These are phyloP conservation scores for Lates japonicus DNA, from an alignment of 2,797 vertebrate species.

Conservation along the genomic window DNA sequence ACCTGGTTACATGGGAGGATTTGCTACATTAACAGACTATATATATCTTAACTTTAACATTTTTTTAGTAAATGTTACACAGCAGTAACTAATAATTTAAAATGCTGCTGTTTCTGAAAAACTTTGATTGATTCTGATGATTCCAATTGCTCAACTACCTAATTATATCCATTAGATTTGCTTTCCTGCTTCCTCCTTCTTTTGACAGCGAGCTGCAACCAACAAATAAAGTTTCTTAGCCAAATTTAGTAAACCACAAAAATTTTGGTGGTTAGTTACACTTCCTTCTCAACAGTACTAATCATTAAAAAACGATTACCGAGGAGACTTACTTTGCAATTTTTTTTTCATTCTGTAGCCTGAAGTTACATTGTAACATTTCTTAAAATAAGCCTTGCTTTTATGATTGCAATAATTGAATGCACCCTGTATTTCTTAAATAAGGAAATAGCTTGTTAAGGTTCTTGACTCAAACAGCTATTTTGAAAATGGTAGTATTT, in stretches of 20 bases:
- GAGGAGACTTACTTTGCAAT: slow-evolving; percentile 13
- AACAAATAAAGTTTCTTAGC: not conserved
- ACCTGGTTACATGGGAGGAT: slow-evolving; percentile 32
- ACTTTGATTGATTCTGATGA: not conserved
- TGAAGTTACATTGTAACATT: slow-evolving; percentile 17
- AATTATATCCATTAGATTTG: too few relatives aligned
- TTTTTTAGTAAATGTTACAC: not conserved
- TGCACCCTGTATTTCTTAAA: not conserved
- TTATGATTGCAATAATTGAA: slow-evolving; percentile 40
- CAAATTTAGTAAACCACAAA: not conserved
- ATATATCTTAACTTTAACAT: not conserved
- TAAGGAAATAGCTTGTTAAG: slow-evolving; percentile 1
- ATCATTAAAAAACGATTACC: slow-evolving; percentile 18
- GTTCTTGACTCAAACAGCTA: not conserved
- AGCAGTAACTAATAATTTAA: not conserved
- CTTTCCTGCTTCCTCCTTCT: not conserved
- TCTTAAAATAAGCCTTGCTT: slow-evolving; percentile 4
- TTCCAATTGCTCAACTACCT: not conserved
- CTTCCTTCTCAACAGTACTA: slow-evolving; percentile 17
- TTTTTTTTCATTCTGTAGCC: slow-evolving; percentile 27
- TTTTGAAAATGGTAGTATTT: not conserved
- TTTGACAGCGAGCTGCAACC: not conserved
- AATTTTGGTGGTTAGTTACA: not conserved
- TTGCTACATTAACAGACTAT: not conserved
- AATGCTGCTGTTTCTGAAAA: too few relatives aligned